Base-by-base conservation (phyloP, 2,113 vertebrate species). In the Struthidea cinerea region DNA sequence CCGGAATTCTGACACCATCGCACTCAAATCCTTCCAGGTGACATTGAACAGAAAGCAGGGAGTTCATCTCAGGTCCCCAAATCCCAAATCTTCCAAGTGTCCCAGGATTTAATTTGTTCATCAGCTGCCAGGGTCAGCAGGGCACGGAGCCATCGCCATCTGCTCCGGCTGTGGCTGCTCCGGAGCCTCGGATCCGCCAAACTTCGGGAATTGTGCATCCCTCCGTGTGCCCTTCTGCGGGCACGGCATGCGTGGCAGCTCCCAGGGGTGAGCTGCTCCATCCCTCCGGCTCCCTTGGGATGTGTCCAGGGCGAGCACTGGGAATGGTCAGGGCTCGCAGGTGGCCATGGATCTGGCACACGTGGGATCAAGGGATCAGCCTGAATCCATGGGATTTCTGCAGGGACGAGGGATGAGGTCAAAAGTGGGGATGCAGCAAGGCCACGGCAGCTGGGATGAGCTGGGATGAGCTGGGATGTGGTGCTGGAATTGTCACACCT, bases 1-100 rank as follows among this genome's bases (percentile, higher is more conserved):
- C 14, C 1, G 6, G 55, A 75, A 59, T 75, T 59, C 53, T 8
- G 1, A 16, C 24, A 35, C 32, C 8, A 0, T 28, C 2, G 3
- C 26, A 10, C 14, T 0, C 55, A 47, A 30, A 47, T 22, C 71
- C 26, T 30, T 30, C 71, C 42, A 3, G 71, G 71, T 59, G 71
- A 46, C 33, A 23, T 9, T 4, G 24, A 35, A 46, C 24, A 7
- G 26, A 57, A 22, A 28, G 19, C 53, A 23, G 18, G 26, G 55
- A 59, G 71, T 47, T 75, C 71, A 75, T 59, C 55, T 35, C 55
- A 59, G 71, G 42, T 46, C 55, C 33, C 55, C 33, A 30, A 3
- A 59, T 75, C 71, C 71, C 55, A 75, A 59, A 59, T 30, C 55
- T 37, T 75, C 55, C 42, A 37, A 59, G 42, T 10, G 8, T 75